phyloP scores from a whole-genome alignment of 2,113 vertebrate genomes.

The Nerophis lumbriciformis region DNA sequence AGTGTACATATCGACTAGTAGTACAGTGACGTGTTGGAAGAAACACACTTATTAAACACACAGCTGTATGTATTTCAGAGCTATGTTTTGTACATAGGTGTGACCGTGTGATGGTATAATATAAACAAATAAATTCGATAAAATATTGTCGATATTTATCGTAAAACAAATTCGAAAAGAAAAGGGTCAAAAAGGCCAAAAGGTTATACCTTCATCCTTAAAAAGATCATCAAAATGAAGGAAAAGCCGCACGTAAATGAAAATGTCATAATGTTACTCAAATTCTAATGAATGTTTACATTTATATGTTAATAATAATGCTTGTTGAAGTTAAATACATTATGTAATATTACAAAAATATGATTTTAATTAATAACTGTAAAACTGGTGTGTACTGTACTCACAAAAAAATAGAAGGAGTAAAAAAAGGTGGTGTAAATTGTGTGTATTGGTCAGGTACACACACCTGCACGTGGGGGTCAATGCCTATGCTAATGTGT shows the following conservation, averaged over 20 bases:
- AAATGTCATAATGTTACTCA: too few relatives aligned
- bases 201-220: neutral
- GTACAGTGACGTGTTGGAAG: constrained; percentile 11
- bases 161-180: neutral
- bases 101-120: neutral
- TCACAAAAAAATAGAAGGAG: neutral
- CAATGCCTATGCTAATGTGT: neutral
- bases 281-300: too few relatives aligned
- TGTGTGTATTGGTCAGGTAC: constrained; percentile 17
- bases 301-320: too few relatives aligned
- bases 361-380: neutral
- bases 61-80: constrained; percentile 19
- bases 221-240: constrained; percentile 5
- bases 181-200: neutral
- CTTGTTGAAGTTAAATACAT: too few relatives aligned
- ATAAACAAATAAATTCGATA: neutral
- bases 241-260: neutral
- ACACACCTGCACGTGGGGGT: constrained; percentile 10
- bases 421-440: neutral
- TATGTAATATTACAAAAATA: too few relatives aligned
- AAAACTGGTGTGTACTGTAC: neutral
- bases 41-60: constrained; percentile 11
- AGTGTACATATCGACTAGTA: constrained; percentile 11
- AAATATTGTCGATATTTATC: neutral
- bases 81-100: neutral